Evolutionary conservation across 1,140 invertebrate species (phyloP).

Genomic region (Papilio helenus): DNA sequence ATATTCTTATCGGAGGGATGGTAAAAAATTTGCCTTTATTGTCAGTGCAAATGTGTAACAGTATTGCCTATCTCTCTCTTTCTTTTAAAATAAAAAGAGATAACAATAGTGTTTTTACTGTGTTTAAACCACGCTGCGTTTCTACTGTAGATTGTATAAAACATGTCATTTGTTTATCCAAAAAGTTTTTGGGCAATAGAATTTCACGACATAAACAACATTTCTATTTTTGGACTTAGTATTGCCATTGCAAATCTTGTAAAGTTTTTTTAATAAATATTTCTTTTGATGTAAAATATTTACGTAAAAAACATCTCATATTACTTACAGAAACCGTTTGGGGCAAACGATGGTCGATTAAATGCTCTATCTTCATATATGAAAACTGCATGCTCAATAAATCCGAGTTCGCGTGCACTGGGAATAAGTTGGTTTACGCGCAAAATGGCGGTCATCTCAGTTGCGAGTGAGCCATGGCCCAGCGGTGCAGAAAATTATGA

Average conservation of each 20-base stretch:
- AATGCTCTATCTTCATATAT: slow-evolving; percentile 70
- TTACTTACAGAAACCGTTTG: slow-evolving; percentile 63
- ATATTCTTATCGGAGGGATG: too few species aligned
- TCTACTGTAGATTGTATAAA: not conserved
- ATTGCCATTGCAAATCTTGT: slow-evolving; percentile 12
- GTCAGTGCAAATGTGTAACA: not conserved
- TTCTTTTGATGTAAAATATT: not conserved
- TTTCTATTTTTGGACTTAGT: not conserved
- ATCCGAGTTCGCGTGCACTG: slow-evolving; percentile 73
- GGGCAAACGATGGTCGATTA: slow-evolving; percentile 60
- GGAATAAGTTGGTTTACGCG: slow-evolving; percentile 84
- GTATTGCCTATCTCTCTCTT: not conserved
- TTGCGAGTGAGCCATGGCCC: slow-evolving; percentile 90
- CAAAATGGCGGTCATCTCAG: slow-evolving; percentile 88
- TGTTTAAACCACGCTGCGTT: not conserved
- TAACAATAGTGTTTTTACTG: not conserved
- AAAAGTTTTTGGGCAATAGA: not conserved
- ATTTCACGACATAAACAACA: not conserved
- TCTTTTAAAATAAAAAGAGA: not conserved
- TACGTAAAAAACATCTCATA: slow-evolving; percentile 16
- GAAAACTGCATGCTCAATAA: slow-evolving; percentile 77
- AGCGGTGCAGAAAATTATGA: slow-evolving; percentile 97
- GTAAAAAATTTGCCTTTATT: not conserved
- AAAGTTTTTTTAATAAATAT: not conserved
- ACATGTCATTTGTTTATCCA: not conserved